Evolutionary conservation across 1,140 invertebrate species (phyloP), one percentile per base, ranked within the genome.

Genomic region (Drosophila cardini): DNA sequence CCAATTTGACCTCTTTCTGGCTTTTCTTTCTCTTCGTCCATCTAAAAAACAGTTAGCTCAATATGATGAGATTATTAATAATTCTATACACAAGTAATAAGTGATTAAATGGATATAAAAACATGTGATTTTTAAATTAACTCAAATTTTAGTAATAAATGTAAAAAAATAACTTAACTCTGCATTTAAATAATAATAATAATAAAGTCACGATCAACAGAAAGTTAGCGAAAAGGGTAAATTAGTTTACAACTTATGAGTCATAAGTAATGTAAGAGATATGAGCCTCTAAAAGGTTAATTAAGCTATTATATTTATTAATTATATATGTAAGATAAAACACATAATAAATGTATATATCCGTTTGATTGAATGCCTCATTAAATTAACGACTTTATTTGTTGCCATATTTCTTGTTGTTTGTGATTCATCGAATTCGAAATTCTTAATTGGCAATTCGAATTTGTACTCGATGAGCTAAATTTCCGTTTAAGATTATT

Each of bases 401-500:
- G 21, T 13, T n/a, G 21, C 4, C n/a, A 50, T 50, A 30, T 50
- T 50, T 30, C 46, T 26, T n/a, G n/a, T 2, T 26, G 34, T 2
- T n/a, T 18, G 34, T 65, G 61, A 65, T 72, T 65, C 26, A 72
- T 56, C 62, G 43, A 38, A 42, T 43, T 50, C 15, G 15, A 57
- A 65, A 21, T n/a, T 34, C 52, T 65, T 72, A 65, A 65, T 65
- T 65, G 62, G 34, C 61, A 56, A 50, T 72, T 50, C 61, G 62
- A 56, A 55, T 65, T 34, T 65, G 69, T 65, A 72, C 69, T 72
- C 61, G 52, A 65, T 72, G 69, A 65, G 61, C 69, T 72, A 56
- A 65, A 72, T 72, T 72, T 72, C 52, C 43, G 69, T 57, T 65
- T 42, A 72, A 72, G 69, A 72, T 72, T 65, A 72, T 65, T 72